phyloP scores from a whole-genome alignment of 2,113 vertebrate species.

The Barbus barbus region DNA sequence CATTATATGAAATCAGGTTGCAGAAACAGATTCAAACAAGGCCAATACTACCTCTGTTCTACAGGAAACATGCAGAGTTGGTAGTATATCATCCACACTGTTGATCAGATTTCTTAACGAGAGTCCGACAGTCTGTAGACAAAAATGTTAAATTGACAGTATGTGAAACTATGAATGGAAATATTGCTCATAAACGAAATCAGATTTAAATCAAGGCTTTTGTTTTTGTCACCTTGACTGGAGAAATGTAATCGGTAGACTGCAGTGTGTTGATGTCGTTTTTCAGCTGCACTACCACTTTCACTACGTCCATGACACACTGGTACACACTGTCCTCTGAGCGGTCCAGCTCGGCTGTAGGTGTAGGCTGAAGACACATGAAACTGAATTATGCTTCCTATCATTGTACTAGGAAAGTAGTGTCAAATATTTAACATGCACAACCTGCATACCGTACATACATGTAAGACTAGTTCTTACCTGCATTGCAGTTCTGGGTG shows the following conservation, averaged over 20 bases:
- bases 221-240: constrained; percentile 78
- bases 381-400: not conserved
- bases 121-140: constrained; percentile 85
- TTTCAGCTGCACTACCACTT: constrained; percentile 90
- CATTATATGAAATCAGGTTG: not conserved
- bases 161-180: not conserved
- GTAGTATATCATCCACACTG: constrained; percentile 88
- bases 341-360: constrained; percentile 92
- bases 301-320: constrained; percentile 85
- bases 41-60: constrained; percentile 82
- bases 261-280: constrained; percentile 82
- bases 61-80: constrained; percentile 80
- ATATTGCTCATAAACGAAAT: not conserved
- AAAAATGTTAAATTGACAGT: constrained; percentile 19
- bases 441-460: constrained; percentile 46
- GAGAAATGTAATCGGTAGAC: constrained; percentile 82
- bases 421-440: too few species aligned
- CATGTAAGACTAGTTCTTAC: constrained; percentile 56
- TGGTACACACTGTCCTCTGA: constrained; percentile 75
- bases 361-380: constrained; percentile 57
- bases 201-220: not conserved
- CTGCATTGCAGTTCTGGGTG: constrained; percentile 80
- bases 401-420: not conserved
- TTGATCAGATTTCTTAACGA: constrained; percentile 83
- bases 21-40: too few species aligned